These are phyloP conservation scores for Aythya fuligula DNA, from an alignment of 2,797 vertebrate genomes.

Conservation along the genomic window DNA sequence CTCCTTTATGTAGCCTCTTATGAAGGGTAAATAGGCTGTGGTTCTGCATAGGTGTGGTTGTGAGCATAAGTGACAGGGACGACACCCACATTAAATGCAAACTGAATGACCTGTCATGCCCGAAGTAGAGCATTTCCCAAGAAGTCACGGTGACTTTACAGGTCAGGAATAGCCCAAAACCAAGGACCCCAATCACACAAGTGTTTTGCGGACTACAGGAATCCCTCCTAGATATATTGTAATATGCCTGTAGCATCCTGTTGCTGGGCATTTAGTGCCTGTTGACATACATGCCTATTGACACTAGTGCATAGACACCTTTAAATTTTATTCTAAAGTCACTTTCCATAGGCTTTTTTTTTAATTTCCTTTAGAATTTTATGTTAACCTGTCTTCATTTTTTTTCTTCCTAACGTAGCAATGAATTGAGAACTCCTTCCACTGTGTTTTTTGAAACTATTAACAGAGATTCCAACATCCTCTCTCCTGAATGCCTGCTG, in stretches of 20 bases:
- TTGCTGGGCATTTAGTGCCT: not conserved
- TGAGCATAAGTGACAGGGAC: not conserved
- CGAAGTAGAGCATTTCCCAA: not conserved
- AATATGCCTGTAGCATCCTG: not conserved
- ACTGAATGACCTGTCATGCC: not conserved
- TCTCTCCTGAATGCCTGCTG: not conserved
- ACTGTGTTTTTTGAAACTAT: not conserved
- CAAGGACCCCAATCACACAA: not conserved
- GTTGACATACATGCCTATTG: accelerated
- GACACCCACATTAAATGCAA: not conserved
- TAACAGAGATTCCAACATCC: not conserved
- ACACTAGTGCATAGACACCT: not conserved
- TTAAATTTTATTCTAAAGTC: not conserved
- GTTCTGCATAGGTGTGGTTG: not conserved
- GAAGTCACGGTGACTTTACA: not conserved
- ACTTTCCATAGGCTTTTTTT: not conserved
- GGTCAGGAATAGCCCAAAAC: not conserved
- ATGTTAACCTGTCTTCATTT: not conserved
- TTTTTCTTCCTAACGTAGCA: not conserved
- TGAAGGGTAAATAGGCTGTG: not conserved
- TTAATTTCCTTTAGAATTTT: not conserved
- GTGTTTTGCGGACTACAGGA: not conserved
- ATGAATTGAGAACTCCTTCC: not conserved
- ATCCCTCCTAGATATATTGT: not conserved
- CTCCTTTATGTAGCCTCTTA: not conserved